Conservation (phyloP, 2,888 invertebrate genomes). For the Gandaritis pyraliata region DNA sequence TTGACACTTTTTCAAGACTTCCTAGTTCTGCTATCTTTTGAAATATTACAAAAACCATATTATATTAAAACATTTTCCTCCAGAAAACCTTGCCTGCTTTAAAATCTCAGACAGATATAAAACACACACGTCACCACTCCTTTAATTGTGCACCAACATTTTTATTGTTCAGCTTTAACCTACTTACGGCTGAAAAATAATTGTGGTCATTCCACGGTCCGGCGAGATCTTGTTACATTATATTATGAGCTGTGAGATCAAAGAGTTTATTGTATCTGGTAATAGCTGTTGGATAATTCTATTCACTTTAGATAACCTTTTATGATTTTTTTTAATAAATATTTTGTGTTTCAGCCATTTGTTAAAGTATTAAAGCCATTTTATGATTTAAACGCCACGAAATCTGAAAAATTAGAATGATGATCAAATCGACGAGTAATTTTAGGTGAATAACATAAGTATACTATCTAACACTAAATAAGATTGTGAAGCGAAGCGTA, state of each 20-base stretch:
- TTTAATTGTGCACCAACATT: slow-evolving; percentile 46
- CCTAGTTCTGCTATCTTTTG: too few relatives aligned
- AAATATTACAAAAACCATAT: not conserved
- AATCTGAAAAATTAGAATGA: too few relatives aligned
- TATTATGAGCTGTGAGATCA: slow-evolving; percentile 63
- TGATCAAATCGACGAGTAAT: too few relatives aligned
- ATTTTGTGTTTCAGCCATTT: too few relatives aligned
- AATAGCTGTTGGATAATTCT: not conserved
- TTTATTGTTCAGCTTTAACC: slow-evolving; percentile 64
- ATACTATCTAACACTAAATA: too few relatives aligned
- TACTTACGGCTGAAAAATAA: slow-evolving; percentile 58
- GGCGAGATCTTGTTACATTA: slow-evolving; percentile 60
- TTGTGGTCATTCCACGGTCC: slow-evolving; percentile 49
- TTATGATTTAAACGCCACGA: too few relatives aligned
- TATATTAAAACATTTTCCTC: slow-evolving; percentile 8
- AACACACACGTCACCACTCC: slow-evolving; percentile 33
- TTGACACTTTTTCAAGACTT: too few relatives aligned
- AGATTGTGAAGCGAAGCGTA: too few relatives aligned
- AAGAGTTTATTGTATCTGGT: not conserved
- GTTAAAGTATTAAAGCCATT: too few relatives aligned
- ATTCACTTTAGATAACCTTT: too few relatives aligned
- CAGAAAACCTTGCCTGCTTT: slow-evolving; percentile 27
- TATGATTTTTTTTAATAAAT: too few relatives aligned
- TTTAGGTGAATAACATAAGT: too few relatives aligned
- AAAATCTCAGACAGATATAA: slow-evolving; percentile 37